These are phyloP conservation scores for Aphidius ervi DNA, from an alignment of 1,140 invertebrate species.

Conservation along the genomic window DNA sequence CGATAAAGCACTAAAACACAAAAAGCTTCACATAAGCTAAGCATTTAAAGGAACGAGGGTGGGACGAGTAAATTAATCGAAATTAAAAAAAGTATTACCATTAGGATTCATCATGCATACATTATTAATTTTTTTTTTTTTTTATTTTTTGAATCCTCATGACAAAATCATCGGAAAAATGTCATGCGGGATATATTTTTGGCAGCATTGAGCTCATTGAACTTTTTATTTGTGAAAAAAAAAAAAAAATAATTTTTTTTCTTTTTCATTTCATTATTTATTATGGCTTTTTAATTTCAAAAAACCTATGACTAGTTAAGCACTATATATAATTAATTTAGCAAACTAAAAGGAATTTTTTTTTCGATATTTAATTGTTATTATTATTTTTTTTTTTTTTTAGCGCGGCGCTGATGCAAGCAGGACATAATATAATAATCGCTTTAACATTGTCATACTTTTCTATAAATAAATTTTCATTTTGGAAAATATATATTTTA, in stretches of 20 bases:
- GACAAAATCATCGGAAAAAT: constrained; percentile 6
- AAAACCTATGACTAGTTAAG: constrained; percentile 17
- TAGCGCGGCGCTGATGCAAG: constrained; percentile 15
- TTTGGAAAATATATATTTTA: constrained; percentile 19
- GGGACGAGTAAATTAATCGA: constrained; percentile 1
- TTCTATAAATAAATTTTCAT: constrained; percentile 12
- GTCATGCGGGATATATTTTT: constrained; percentile 14
- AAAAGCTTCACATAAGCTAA: constrained; percentile 14
- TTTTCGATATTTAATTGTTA: constrained; percentile 7
- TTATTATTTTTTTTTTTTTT: background rate
- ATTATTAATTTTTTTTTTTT: too few species aligned
- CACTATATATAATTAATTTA: constrained; percentile 12
- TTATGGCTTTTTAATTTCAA: background rate
- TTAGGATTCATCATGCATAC: too few species aligned
- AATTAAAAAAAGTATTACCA: too few species aligned
- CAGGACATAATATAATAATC: constrained; percentile 14
- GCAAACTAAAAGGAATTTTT: constrained; percentile 17
- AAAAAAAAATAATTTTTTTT: too few species aligned
- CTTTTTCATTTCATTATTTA: too few species aligned
- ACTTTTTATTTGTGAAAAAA: too few species aligned
- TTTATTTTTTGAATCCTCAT: too few species aligned
- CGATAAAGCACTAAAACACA: constrained; percentile 15
- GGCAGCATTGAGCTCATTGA: too few species aligned
- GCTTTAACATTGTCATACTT: constrained; percentile 16
- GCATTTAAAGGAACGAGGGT: constrained; percentile 18